Conservation (phyloP, 2,113 vertebrate genomes). For the Cochlearius cochlearius region DNA sequence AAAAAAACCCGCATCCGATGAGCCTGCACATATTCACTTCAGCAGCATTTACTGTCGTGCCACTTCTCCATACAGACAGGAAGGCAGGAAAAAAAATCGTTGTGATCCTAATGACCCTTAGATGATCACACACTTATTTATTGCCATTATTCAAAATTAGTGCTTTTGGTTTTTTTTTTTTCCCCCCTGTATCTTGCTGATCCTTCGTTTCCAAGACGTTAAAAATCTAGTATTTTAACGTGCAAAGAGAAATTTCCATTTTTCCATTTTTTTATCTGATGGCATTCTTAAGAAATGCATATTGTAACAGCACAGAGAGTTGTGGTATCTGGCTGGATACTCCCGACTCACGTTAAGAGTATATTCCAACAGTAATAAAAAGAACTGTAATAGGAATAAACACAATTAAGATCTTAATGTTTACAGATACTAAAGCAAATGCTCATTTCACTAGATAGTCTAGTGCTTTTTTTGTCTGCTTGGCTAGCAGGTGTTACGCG, state of each 20-base stretch:
- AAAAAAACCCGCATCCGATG: background rate
- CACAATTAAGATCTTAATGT: background rate
- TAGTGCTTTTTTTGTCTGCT: background rate
- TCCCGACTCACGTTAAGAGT: background rate
- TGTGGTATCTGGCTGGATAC: background rate
- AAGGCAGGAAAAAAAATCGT: background rate
- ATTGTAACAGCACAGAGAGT: background rate
- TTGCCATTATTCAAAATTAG: background rate
- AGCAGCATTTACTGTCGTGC: background rate
- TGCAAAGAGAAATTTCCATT: background rate
- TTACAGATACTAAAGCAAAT: background rate
- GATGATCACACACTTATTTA: background rate
- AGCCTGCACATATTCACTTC: background rate
- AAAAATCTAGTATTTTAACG: background rate
- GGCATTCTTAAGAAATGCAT: background rate
- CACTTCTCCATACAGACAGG: background rate
- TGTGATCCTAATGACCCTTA: background rate
- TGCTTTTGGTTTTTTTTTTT: fast-evolving
- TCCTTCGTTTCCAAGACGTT: background rate
- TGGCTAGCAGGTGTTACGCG: background rate
- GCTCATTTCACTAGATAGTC: background rate
- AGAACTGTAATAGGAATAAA: background rate
- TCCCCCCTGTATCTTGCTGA: background rate
- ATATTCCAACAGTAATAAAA: background rate
- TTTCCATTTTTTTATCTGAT: background rate